phyloP scores from a whole-genome alignment of 2,113 vertebrate genomes.

The Hypocryptadius cinnamomeus region DNA sequence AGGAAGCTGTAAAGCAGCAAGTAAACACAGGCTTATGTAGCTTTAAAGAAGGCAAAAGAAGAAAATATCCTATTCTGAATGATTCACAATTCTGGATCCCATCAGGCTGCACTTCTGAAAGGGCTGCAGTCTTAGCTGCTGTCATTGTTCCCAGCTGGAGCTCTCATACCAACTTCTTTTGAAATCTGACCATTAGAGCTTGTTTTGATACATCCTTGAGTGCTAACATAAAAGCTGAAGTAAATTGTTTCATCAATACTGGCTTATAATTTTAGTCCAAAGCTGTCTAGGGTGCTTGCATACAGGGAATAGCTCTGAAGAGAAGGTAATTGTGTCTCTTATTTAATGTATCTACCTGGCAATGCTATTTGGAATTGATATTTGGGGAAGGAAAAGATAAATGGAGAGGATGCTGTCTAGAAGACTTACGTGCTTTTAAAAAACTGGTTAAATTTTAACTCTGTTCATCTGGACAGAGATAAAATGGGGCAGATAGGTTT shows the following conservation, averaged over 20 bases:
- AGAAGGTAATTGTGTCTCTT: neutral
- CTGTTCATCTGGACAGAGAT: neutral
- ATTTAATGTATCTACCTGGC: neutral
- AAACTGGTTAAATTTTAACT: neutral
- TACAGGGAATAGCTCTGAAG: neutral
- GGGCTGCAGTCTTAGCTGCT: neutral
- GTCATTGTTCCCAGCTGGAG: neutral
- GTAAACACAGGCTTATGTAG: neutral
- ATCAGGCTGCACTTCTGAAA: neutral
- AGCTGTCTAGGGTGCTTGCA: neutral
- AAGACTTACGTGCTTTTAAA: neutral
- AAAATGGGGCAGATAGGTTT: neutral
- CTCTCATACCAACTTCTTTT: neutral
- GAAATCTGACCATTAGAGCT: conserved; percentile 29
- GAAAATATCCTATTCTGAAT: conserved; percentile 20
- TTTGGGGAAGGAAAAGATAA: neutral
- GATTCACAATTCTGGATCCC: neutral
- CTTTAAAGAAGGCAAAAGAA: conserved; percentile 5
- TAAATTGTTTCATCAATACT: conserved; percentile 42
- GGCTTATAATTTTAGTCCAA: conserved; percentile 30
- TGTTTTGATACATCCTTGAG: conserved; percentile 25
- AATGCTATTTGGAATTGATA: neutral
- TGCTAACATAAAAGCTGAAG: neutral
- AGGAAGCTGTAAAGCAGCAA: conserved; percentile 28
- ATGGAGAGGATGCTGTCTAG: neutral